Evolutionary conservation across 2,113 vertebrate genomes (phyloP).

Genomic region (Taxidea taxus): DNA sequence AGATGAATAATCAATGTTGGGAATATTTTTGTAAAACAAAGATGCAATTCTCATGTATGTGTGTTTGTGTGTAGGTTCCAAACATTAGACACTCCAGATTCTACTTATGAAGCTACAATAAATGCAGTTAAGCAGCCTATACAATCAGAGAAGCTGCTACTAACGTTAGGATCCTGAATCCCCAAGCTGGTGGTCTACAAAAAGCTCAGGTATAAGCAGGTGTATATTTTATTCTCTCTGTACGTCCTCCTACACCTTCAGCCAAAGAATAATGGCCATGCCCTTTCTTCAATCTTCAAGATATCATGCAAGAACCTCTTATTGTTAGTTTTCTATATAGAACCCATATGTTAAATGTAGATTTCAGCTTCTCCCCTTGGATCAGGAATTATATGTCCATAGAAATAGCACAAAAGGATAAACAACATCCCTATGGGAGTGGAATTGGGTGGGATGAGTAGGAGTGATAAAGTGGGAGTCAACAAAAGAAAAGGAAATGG

Average conservation of each 20-base stretch:
- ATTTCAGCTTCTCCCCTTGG: background rate
- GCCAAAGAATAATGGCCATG: background rate
- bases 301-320: background rate
- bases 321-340: background rate
- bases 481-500: background rate
- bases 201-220: background rate
- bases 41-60: background rate
- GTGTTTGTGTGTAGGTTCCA: background rate
- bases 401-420: background rate
- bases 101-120: background rate
- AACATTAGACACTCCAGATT: background rate
- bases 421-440: background rate
- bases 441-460: background rate
- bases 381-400: background rate
- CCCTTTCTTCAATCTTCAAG: background rate
- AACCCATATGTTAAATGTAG: background rate
- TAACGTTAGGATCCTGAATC: background rate
- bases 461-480: background rate
- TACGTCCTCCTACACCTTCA: background rate
- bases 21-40: background rate
- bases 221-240: background rate
- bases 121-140: background rate
- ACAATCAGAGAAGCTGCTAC: background rate
- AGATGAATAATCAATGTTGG: background rate
- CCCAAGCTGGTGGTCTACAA: background rate